Evolutionary conservation across 2,113 vertebrate genomes (phyloP), one percentile per base, ranked within the genome.

Genomic region (Amblyornis subalaris): DNA sequence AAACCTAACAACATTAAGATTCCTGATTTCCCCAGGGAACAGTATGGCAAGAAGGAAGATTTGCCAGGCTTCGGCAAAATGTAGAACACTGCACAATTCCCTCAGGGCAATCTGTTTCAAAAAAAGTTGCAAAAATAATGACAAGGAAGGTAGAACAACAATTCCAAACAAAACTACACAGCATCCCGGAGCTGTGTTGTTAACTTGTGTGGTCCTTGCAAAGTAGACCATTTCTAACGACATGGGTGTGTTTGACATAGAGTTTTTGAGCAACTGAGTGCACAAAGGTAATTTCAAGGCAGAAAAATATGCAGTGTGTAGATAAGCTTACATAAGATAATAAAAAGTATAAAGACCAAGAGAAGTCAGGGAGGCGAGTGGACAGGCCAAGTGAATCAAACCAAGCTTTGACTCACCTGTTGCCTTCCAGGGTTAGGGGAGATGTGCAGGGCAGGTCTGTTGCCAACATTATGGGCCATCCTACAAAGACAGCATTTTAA

Each of bases 371-470:
- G 21, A 62, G 29, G 36, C 15, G 85, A 65, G 8, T 0, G 0
- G 31, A 76, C 11, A 44, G 33, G 38, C 17, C 31, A 72, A 66
- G n/a, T 15, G 28, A 70, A 81, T 64, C 40, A 90, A 81, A 62
- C 42, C 55, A 74, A 74, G 31, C 14, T 60, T 54, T 7, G 2
- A 36, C 10, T 70, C 48, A 67, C 9, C 29, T 51, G 9, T 22
- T 54, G 44, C 36, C 53, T 40, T 25, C 14, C 3, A 0, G 19
- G 4, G 10, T 72, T 66, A 47, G 17, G n/a, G 77, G 40, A 58
- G 7, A 38, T 1, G 4, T 1, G 1, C 5, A 45, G 54, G 11
- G 45, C 0, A 0, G 23, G 8, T 29, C 14, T 28, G 12, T 29
- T 35, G 33, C 0, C 2, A 67, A 10, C 31, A 38, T 13, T 36